Percentiles rank a stretch among this genome's conserved stretches.
These are phyloP conservation scores for Mobula hypostoma DNA, from an alignment of 2,113 vertebrate genomes.

Conservation along the genomic window DNA sequence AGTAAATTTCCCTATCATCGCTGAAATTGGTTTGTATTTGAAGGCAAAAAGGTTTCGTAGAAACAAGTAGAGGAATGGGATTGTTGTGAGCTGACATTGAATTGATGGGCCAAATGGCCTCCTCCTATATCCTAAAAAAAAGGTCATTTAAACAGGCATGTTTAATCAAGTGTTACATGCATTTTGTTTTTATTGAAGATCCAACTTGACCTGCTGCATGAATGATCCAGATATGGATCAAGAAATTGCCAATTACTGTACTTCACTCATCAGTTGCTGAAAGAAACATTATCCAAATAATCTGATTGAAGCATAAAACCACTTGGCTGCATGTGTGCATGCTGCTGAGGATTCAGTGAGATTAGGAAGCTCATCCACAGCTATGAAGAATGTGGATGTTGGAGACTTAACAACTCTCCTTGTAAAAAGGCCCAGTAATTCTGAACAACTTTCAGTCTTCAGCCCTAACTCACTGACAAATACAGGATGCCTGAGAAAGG, in stretches of 20 bases:
- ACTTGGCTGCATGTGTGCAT: neutral
- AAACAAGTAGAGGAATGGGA: too few relatives aligned
- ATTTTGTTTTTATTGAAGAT: neutral
- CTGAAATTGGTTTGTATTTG: too few relatives aligned
- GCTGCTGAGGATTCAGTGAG: neutral
- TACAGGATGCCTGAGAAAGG: neutral
- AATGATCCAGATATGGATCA: neutral
- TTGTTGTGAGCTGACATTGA: too few relatives aligned
- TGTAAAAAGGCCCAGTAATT: neutral
- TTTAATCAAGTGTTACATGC: neutral
- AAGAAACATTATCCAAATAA: slow-evolving; percentile 24
- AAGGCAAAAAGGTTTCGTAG: too few relatives aligned
- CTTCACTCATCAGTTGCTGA: neutral
- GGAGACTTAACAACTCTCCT: neutral
- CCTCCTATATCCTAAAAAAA: neutral
- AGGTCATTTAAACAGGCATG: neutral
- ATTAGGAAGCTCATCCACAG: neutral
- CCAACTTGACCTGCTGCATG: neutral
- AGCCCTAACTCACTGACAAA: neutral
- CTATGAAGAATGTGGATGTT: neutral
- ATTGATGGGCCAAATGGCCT: too few relatives aligned
- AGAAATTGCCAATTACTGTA: neutral
- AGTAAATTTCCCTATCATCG: too few relatives aligned
- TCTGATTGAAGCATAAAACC: neutral
- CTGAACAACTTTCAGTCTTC: neutral